phyloP scores from a whole-genome alignment of 2,113 vertebrate species.

The Cyanistes caeruleus region DNA sequence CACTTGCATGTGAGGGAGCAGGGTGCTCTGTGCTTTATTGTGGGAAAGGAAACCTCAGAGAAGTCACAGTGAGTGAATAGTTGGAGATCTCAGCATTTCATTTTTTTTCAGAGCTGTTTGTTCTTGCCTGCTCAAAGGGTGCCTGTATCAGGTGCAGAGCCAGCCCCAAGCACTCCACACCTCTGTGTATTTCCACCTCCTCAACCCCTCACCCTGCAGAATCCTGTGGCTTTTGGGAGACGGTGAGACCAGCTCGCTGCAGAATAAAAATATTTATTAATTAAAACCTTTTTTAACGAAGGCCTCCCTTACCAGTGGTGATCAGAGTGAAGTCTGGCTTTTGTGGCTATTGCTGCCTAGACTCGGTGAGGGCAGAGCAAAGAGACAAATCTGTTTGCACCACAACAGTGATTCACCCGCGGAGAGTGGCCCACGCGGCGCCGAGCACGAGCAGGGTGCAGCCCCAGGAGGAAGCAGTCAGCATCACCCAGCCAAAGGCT shows the following conservation, averaged over 20 bases:
- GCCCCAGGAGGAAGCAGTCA: accelerated
- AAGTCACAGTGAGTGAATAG: background rate
- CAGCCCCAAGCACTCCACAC: background rate
- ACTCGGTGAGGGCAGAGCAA: background rate
- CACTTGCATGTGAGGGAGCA: background rate
- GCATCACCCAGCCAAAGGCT: background rate
- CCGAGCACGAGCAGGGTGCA: accelerated
- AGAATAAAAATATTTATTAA: background rate
- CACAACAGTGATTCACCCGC: background rate
- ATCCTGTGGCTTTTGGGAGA: background rate
- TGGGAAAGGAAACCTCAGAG: conserved; percentile 35
- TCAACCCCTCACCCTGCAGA: background rate
- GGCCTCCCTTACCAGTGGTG: background rate
- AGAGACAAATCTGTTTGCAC: background rate
- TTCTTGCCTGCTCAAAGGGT: background rate
- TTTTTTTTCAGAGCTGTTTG: background rate
- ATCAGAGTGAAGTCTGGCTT: background rate
- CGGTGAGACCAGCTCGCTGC: accelerated
- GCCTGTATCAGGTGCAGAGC: background rate
- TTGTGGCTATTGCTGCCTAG: accelerated
- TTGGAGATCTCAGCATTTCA: background rate
- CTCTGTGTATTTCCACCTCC: background rate
- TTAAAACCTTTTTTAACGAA: background rate
- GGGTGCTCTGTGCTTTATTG: conserved; percentile 11
- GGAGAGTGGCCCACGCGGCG: accelerated